Evolutionary conservation across 2,797 vertebrate species (phyloP), one percentile per base, ranked within the genome.

Genomic region (Uromys caudimaculatus): DNA sequence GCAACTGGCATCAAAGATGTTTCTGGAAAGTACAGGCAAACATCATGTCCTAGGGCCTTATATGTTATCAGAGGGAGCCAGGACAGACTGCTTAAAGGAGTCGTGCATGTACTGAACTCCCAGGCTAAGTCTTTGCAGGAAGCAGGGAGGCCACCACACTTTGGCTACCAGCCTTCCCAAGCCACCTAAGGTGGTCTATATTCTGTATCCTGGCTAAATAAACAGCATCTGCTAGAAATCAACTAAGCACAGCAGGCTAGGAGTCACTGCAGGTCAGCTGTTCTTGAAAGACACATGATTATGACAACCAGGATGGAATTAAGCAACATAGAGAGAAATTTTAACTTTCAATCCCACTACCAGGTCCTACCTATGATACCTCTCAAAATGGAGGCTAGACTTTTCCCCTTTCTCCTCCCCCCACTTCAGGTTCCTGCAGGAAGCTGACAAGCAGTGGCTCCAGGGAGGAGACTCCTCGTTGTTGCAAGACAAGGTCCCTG

Each of bases 201-300:
- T 44, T 64, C 47, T 62, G 69, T 75, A 56, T 94, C 81, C 24
- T 54, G 52, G 79, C 56, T 94, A 92, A 69, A 94, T 94, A 92
- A 69, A 94, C 14, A 84, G 58, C 62, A 73, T 93, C 96, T 77
- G 35, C n/a, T 77, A 60, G 85, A 95, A 87, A 60, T 44, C 73
- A 94, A 86, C 71, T 90, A 94, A 82, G 64, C 0, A 0, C 24
- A 58, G 87, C 95, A 56, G 75, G 47, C 50, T 87, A 78, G 64
- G 58, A 82, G 91, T 89, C n/a, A 50, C 17, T 75, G 83, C 56
- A 17, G 76, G 7, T 10, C 41, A 67, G 32, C 54, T 82, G 84
- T 58, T 90, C 77, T 69, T 23, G 67, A 95, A 83, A 89, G 64
- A 77, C 41, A 84, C 17, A 69, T 50, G 35, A n/a, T 62, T 89